Evolutionary conservation across 2,888 invertebrate genomes (phyloP), one percentile per base, ranked within the genome.

Genomic region (Thysanoteuthis rhombus): DNA sequence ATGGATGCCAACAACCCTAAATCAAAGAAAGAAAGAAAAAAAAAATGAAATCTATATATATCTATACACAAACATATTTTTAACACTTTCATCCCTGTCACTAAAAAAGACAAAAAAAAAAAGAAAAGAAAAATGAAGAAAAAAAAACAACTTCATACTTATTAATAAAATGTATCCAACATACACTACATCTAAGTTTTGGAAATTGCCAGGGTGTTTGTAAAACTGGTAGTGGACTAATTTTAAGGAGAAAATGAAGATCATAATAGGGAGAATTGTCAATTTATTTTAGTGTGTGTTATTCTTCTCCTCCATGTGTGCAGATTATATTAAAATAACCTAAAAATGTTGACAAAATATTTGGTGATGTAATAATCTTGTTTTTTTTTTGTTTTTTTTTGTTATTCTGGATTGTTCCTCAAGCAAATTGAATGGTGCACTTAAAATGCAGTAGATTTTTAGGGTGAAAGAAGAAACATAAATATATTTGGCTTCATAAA

Each of bases 41-140:
- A 25, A 58, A 28, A 32, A 25, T 42, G 42, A 42, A 42, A 42
- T 42, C 8, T 42, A 42, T 42, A 42, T 42, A 47, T 47, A 47
- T 47, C 47, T 47, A 47, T 47, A 47, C 47, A 47, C 32, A 75
- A 75, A 75, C 75, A 75, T 75, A 75, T 75, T 75, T 75, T 75
- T 75, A 75, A n/a, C 75, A 75, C 75, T 75, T n/a, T n/a, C n/a
- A 75, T 75, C 75, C 75, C 75, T 75, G 75, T 75, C n/a, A 75
- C 75, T 75, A 75, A 75, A 58, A 75, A n/a, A 75, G n/a, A 12
- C 6, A n/a, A 75, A 75, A 32, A 16, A n/a, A 75, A n/a, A 32
- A 12, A n/a, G 12, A 32, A 12, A 12, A n/a, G n/a, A n/a, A 75
- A 12, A n/a, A 32, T 58, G 58, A 32, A 58, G 25, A 28, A 58